These are phyloP conservation scores for Tenodera sinensis DNA, from an alignment of 2,888 invertebrate genomes.

Conservation along the genomic window DNA sequence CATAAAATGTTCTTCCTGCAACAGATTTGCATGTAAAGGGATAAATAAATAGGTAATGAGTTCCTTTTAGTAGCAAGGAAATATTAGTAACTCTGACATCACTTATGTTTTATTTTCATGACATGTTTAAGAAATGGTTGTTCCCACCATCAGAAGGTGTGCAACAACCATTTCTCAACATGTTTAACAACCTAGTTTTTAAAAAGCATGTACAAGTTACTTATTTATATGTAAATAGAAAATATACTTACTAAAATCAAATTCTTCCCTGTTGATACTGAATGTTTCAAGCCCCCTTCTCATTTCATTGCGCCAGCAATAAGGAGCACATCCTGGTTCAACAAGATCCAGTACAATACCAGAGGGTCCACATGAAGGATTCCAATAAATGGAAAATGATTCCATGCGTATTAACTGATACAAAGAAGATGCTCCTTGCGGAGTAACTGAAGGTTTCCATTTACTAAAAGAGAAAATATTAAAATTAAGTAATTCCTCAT, in stretches of 20 bases:
- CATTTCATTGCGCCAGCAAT: slow-evolving; percentile 75
- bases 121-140: too few species aligned
- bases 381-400: slow-evolving; percentile 74
- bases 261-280: slow-evolving; percentile 70
- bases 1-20: too few species aligned
- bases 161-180: too few species aligned
- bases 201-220: too few species aligned
- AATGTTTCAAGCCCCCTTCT: slow-evolving; percentile 70
- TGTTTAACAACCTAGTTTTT: too few species aligned
- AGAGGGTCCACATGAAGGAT: slow-evolving; percentile 48
- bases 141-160: too few species aligned
- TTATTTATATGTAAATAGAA: neutral
- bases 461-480: slow-evolving; percentile 50
- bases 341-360: slow-evolving; percentile 53
- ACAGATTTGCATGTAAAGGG: too few species aligned
- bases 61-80: too few species aligned
- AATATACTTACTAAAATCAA: slow-evolving; percentile 67
- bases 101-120: too few species aligned
- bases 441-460: slow-evolving; percentile 69
- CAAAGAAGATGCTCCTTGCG: slow-evolving; percentile 55
- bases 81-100: too few species aligned
- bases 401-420: slow-evolving; percentile 75
- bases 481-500: neutral
- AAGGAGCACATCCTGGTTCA: slow-evolving; percentile 52
- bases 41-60: too few species aligned